A percentile compares a stretch with the other conserved stretches of the same genome.
Evolutionary conservation across 2,797 vertebrate genomes (phyloP).

Genomic region (Typhlichthys subterraneus): DNA sequence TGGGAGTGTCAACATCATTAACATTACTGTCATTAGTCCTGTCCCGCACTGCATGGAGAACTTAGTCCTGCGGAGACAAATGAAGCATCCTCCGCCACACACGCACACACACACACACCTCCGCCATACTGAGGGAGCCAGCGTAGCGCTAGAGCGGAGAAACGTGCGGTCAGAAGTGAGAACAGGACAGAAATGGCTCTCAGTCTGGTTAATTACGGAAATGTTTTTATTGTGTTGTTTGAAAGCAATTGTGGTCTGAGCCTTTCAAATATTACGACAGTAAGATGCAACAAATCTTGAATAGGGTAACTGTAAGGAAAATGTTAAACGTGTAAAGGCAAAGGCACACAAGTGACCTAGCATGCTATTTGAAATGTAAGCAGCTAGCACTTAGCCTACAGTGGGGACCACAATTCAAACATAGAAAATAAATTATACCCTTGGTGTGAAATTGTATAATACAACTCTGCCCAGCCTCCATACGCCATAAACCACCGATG

Average conservation of each 20-base stretch:
- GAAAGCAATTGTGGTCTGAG: too few relatives aligned
- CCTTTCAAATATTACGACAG: too few relatives aligned
- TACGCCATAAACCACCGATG: too few relatives aligned
- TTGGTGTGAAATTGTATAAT: too few relatives aligned
- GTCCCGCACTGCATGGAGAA: constrained; percentile 69
- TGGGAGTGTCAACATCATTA: constrained; percentile 82
- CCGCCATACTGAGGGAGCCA: constrained; percentile 35
- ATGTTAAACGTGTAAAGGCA: background rate
- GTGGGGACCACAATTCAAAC: too few relatives aligned
- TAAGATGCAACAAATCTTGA: background rate
- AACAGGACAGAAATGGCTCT: constrained; percentile 19
- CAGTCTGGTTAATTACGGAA: constrained; percentile 8
- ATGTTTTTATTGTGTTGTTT: background rate
- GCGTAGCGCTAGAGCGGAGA: constrained; percentile 8
- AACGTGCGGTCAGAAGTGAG: constrained; percentile 15
- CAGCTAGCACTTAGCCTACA: too few relatives aligned
- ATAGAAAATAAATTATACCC: too few relatives aligned
- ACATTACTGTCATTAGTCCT: constrained; percentile 80
- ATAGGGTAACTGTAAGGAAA: background rate
- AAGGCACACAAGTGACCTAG: too few relatives aligned
- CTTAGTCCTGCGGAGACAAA: constrained; percentile 72
- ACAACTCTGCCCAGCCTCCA: too few relatives aligned
- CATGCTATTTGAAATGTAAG: too few relatives aligned
- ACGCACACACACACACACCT: constrained; percentile 16
- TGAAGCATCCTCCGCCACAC: constrained; percentile 60